These are phyloP conservation scores for Teleogryllus oceanicus DNA, from an alignment of 2,888 invertebrate species.

Conservation along the genomic window DNA sequence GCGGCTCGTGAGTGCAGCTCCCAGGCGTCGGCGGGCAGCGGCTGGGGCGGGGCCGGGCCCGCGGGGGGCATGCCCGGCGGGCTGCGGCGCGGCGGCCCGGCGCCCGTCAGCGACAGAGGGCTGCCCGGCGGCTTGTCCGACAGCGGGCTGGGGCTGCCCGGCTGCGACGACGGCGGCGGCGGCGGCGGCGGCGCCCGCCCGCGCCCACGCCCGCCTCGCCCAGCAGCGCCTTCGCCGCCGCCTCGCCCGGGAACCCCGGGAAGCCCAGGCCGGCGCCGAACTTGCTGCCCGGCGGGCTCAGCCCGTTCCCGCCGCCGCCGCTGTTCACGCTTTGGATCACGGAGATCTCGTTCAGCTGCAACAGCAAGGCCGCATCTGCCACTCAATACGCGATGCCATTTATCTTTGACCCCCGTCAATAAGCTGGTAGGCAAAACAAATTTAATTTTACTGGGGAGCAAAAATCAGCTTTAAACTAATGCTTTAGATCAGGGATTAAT, in stretches of 20 bases:
- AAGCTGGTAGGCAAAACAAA: too few relatives aligned
- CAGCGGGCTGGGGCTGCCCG: slow-evolving; percentile 35
- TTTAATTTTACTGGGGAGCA: too few relatives aligned
- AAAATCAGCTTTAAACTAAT: too few relatives aligned
- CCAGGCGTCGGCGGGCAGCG: slow-evolving; percentile 48
- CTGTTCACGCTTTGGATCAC: slow-evolving; percentile 64
- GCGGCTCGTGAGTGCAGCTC: slow-evolving; percentile 58
- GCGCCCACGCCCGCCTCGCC: slow-evolving; percentile 40
- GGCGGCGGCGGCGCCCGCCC: slow-evolving; percentile 12
- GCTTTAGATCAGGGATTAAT: too few relatives aligned
- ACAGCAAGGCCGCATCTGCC: slow-evolving; percentile 30
- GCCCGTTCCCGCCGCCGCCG: slow-evolving; percentile 60
- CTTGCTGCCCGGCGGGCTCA: slow-evolving; percentile 51
- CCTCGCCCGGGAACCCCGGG: slow-evolving; percentile 60
- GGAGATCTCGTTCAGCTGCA: slow-evolving; percentile 76
- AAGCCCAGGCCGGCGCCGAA: slow-evolving; percentile 76
- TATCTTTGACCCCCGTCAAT: too few relatives aligned
- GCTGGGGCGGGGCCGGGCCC: slow-evolving; percentile 34
- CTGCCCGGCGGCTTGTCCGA: slow-evolving; percentile 26
- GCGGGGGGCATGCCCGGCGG: slow-evolving; percentile 41
- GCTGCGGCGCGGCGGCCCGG: slow-evolving; percentile 34
- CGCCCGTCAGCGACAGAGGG: slow-evolving; percentile 37
- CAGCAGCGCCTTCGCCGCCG: slow-evolving; percentile 52
- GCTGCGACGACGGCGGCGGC: slow-evolving; percentile 39
- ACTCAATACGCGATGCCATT: too few relatives aligned